Evolutionary conservation across 2,113 vertebrate genomes (phyloP).

Genomic region (Eupsittula cactorum): DNA sequence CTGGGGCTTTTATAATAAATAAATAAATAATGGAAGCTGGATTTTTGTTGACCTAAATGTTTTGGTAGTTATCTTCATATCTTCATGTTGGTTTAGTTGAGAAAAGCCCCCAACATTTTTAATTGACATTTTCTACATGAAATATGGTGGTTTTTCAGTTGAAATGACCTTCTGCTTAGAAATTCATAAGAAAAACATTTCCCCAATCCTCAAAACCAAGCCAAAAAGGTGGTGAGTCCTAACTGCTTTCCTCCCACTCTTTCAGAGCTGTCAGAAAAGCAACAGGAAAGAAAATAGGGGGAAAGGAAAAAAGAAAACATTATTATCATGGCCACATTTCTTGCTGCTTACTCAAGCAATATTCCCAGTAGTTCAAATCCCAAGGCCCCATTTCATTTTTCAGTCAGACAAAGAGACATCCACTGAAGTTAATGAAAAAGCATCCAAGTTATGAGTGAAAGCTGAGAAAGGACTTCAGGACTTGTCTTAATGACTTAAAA

Average conservation of each 20-base stretch:
- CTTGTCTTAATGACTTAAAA: slow-evolving; percentile 30
- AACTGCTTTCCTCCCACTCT: slow-evolving; percentile 14
- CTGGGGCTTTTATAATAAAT: not conserved
- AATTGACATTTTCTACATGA: slow-evolving; percentile 36
- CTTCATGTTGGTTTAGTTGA: not conserved
- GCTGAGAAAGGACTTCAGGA: slow-evolving; percentile 37
- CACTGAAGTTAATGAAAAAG: slow-evolving; percentile 36
- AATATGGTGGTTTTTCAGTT: not conserved
- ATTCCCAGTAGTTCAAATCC: slow-evolving; percentile 37
- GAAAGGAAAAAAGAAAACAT: not conserved
- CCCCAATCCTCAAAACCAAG: slow-evolving; percentile 18
- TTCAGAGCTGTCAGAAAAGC: slow-evolving; percentile 48
- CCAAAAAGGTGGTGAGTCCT: not conserved
- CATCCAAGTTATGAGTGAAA: not conserved
- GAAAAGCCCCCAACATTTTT: not conserved
- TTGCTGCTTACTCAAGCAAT: slow-evolving; percentile 43
- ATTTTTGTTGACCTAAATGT: not conserved
- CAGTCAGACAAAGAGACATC: slow-evolving; percentile 16
- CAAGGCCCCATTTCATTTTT: slow-evolving; percentile 19
- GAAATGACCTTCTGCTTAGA: slow-evolving; percentile 5
- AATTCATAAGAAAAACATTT: slow-evolving; percentile 26
- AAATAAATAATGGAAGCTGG: not conserved
- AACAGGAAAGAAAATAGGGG: not conserved
- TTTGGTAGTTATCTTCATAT: not conserved
- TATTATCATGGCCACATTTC: slow-evolving; percentile 18